These are phyloP conservation scores for Nothocercus nigrocapillus DNA, from an alignment of 2,113 vertebrate species.

Conservation along the genomic window DNA sequence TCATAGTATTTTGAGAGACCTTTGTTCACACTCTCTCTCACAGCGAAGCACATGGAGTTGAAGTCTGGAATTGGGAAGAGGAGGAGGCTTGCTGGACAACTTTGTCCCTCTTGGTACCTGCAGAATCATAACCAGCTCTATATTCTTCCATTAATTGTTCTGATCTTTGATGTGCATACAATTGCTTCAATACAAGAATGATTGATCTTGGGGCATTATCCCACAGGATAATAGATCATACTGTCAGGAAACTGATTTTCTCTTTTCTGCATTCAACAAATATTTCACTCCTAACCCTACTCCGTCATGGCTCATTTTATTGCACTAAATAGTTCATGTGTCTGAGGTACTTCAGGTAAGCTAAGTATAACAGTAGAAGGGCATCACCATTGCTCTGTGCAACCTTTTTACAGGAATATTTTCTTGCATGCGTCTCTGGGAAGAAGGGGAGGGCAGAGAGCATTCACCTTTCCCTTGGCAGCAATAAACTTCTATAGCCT, in stretches of 20 bases:
- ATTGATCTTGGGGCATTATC: neutral
- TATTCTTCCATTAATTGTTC: neutral
- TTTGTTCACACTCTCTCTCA: neutral
- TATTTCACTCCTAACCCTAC: neutral
- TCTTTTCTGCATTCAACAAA: neutral
- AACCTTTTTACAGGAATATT: neutral
- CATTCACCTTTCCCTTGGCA: neutral
- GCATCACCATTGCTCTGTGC: neutral
- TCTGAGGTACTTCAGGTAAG: neutral
- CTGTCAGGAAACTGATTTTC: neutral
- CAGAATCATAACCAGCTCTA: neutral
- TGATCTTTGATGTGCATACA: neutral
- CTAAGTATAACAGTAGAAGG: neutral
- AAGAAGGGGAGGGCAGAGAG: neutral
- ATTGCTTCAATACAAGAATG: too few species aligned
- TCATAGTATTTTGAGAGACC: neutral
- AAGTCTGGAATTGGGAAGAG: neutral
- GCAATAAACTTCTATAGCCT: neutral
- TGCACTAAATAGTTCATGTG: neutral
- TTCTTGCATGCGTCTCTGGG: neutral
- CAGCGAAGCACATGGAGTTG: fast-evolving
- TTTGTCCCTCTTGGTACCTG: neutral
- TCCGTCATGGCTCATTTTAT: neutral
- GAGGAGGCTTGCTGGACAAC: neutral
- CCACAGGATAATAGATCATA: neutral